phyloP scores from a whole-genome alignment of 2,888 invertebrate genomes.

The Amphipoea oculea region DNA sequence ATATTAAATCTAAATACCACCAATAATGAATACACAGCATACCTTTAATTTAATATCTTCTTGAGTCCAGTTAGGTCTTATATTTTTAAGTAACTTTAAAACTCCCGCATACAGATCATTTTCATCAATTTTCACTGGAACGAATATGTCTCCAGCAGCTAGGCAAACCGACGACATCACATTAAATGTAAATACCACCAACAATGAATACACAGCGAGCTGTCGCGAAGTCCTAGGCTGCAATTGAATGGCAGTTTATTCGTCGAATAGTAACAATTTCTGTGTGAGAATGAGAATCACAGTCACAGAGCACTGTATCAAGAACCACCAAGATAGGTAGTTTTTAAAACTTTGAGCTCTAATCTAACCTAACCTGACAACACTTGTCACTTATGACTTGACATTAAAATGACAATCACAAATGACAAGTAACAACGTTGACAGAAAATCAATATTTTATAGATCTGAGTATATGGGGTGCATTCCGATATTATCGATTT shows the following conservation, averaged over 20 bases:
- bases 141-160: conserved; percentile 82
- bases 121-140: conserved; percentile 92
- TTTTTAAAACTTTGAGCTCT: too few relatives aligned
- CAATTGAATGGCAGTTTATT: not conserved
- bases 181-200: conserved; percentile 22
- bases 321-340: too few relatives aligned
- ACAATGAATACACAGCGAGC: conserved; percentile 15
- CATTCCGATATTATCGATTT: too few relatives aligned
- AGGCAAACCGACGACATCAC: conserved; percentile 79
- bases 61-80: conserved; percentile 93
- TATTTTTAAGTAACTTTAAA: conserved; percentile 91
- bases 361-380: too few relatives aligned
- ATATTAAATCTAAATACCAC: conserved; percentile 21
- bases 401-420: too few relatives aligned
- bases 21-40: conserved; percentile 52
- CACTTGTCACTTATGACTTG: too few relatives aligned
- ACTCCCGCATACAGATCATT: conserved; percentile 93
- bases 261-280: not conserved
- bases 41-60: conserved; percentile 94
- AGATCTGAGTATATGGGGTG: too few relatives aligned
- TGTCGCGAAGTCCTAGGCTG: not conserved
- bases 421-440: too few relatives aligned
- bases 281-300: not conserved
- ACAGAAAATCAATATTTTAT: too few relatives aligned
- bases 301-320: too few relatives aligned